A percentile compares a stretch with the other conserved stretches of the same genome.
Conservation (phyloP, 2,797 vertebrate genomes). For the Gallirallus australis region DNA sequence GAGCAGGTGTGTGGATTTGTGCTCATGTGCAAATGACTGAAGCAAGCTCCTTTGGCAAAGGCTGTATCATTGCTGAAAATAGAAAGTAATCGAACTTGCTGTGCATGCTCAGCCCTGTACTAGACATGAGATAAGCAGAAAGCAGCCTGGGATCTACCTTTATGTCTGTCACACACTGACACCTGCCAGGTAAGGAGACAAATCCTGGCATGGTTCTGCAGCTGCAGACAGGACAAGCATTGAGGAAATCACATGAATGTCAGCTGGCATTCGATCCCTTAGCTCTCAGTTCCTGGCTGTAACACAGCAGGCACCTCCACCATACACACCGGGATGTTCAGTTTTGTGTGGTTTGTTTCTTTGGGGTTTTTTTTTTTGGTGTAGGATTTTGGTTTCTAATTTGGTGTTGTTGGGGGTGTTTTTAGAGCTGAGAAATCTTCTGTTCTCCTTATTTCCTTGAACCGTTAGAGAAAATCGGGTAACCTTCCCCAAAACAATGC, state of each 20-base stretch:
- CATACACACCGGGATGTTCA: not conserved
- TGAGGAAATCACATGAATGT: not conserved
- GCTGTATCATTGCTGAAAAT: not conserved
- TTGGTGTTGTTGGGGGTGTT: accelerated
- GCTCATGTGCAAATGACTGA: not conserved
- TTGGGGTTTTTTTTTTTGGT: accelerated
- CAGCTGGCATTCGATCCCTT: not conserved
- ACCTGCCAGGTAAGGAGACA: not conserved
- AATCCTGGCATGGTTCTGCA: not conserved
- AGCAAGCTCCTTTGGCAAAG: not conserved
- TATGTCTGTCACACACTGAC: not conserved
- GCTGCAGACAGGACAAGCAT: not conserved
- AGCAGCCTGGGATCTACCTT: not conserved
- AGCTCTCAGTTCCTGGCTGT: not conserved
- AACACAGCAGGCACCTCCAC: not conserved
- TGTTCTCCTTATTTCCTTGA: not conserved
- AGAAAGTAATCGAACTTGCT: not conserved
- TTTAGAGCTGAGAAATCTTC: not conserved
- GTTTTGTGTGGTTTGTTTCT: not conserved
- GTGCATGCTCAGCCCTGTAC: not conserved
- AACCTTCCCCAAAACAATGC: accelerated
- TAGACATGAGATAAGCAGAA: not conserved
- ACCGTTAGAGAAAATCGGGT: not conserved
- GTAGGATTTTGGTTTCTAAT: accelerated
- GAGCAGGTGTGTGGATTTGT: not conserved